phyloP scores from a whole-genome alignment of 2,113 vertebrate species.

The Acrocephalus kingi region DNA sequence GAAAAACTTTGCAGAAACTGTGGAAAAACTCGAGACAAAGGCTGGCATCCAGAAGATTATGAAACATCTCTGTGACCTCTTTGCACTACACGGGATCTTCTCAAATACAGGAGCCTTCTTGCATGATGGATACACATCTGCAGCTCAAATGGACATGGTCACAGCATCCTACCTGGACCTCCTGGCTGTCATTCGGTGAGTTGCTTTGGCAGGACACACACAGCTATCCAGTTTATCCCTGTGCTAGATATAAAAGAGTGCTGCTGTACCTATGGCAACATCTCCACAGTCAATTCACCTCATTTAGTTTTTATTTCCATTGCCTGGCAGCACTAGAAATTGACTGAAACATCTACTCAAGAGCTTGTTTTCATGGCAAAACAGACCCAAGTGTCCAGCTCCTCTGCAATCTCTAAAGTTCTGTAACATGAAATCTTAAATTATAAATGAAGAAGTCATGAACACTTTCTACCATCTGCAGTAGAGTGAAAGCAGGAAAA shows the following conservation, averaged over 20 bases:
- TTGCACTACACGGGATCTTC: constrained; percentile 74
- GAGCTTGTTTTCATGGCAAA: background rate
- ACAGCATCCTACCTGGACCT: constrained; percentile 73
- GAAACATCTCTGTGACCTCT: constrained; percentile 76
- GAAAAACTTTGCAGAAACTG: constrained; percentile 68
- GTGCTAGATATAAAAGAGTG: background rate
- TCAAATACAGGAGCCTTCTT: constrained; percentile 69
- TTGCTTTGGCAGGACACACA: background rate
- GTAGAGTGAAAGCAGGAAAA: background rate
- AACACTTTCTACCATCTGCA: background rate
- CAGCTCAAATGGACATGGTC: constrained; percentile 70
- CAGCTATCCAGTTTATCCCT: background rate
- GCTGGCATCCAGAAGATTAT: constrained; percentile 70
- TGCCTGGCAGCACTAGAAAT: constrained; percentile 15
- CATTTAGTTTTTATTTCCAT: background rate
- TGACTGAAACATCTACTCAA: background rate
- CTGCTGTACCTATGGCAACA: constrained; percentile 31
- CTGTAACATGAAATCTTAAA: background rate
- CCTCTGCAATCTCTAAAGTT: background rate
- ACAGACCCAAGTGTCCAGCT: background rate
- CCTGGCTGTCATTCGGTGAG: constrained; percentile 76
- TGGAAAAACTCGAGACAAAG: constrained; percentile 58
- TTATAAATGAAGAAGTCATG: background rate
- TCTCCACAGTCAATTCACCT: background rate
- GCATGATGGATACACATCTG: constrained; percentile 70